Conservation (phyloP, 2,888 invertebrate genomes). For the Synanthedon tipuliformis region DNA sequence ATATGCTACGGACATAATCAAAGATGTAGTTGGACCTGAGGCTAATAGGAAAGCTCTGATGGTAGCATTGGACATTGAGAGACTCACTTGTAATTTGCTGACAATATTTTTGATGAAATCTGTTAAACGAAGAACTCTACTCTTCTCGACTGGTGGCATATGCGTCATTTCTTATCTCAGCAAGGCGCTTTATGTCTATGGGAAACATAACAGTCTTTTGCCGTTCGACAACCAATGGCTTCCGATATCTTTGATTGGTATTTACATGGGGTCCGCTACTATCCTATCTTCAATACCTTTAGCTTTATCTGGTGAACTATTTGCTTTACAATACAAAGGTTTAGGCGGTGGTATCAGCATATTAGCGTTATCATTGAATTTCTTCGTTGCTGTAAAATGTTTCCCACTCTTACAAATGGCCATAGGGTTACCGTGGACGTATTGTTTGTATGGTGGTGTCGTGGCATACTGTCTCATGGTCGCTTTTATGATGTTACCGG, state of each 20-base stretch:
- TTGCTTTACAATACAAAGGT: conserved; percentile 72
- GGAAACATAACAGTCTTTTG: conserved; percentile 30
- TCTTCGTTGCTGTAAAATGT: conserved; percentile 75
- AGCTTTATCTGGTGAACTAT: conserved; percentile 78
- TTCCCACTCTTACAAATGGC: conserved; percentile 67
- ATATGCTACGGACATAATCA: conserved; percentile 75
- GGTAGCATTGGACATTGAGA: conserved; percentile 72
- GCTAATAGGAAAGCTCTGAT: conserved; percentile 74
- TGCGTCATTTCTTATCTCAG: conserved; percentile 71
- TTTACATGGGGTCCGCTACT: conserved; percentile 72
- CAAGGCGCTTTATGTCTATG: conserved; percentile 56
- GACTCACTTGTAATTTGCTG: conserved; percentile 71
- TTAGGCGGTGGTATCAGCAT: conserved; percentile 75
- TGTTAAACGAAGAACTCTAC: conserved; percentile 70
- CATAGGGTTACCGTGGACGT: conserved; percentile 70
- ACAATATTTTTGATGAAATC: conserved; percentile 72
- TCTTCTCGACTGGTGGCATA: conserved; percentile 70
- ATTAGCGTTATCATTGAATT: conserved; percentile 72
- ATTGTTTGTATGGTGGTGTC: conserved; percentile 69
- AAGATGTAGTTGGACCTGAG: conserved; percentile 68
- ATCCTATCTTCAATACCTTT: conserved; percentile 75
- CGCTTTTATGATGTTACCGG: conserved; percentile 72
- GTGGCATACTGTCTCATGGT: conserved; percentile 63
- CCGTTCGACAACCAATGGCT: conserved; percentile 53
- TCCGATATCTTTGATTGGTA: conserved; percentile 57